These are phyloP conservation scores for Cataglyphis albicans DNA, from an alignment of 2,888 invertebrate species.

Conservation along the genomic window DNA sequence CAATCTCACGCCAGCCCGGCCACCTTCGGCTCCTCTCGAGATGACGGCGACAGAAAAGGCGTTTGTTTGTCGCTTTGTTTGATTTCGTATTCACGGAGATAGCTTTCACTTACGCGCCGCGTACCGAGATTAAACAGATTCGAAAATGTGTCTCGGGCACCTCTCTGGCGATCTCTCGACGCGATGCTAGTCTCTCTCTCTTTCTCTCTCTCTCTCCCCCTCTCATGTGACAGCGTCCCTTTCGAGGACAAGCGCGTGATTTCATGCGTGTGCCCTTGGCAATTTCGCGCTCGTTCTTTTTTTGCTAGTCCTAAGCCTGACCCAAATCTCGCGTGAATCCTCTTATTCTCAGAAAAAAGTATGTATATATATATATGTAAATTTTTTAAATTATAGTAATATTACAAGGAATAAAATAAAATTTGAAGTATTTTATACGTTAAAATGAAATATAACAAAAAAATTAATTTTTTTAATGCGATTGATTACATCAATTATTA, in stretches of 20 bases:
- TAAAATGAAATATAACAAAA: not conserved
- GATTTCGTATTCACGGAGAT: conserved; percentile 85
- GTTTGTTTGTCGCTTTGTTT: conserved; percentile 86
- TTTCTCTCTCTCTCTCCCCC: not conserved
- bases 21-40: conserved; percentile 80
- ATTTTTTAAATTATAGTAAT: not conserved
- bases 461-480: not conserved
- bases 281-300: conserved; percentile 24
- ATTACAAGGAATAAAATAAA: not conserved
- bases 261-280: conserved; percentile 35
- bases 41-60: conserved; percentile 44
- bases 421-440: not conserved
- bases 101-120: conserved; percentile 85
- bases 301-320: conserved; percentile 47
- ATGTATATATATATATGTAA: not conserved
- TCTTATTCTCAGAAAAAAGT: conserved; percentile 8
- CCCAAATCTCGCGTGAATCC: conserved; percentile 44
- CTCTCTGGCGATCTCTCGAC: conserved; percentile 55
- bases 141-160: conserved; percentile 81
- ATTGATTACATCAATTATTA: not conserved
- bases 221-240: conserved; percentile 26
- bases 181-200: not conserved
- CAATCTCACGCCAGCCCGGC: conserved; percentile 62
- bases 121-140: conserved; percentile 86
- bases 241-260: conserved; percentile 48